Base-by-base conservation (phyloP, 1,140 invertebrate genomes). In the Listronotus oregonensis region DNA sequence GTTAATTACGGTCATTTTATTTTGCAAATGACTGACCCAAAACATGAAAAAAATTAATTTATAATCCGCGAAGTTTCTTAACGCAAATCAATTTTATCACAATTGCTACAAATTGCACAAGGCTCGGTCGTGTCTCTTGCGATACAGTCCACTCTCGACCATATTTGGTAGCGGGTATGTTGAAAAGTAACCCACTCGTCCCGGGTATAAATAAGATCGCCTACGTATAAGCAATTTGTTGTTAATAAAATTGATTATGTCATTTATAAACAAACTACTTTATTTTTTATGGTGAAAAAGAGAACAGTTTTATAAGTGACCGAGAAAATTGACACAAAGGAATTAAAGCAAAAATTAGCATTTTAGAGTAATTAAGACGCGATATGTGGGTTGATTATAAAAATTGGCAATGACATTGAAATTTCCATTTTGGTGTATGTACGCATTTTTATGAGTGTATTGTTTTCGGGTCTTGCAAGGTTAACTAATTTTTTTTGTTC, bases 121-220 rank as follows among this genome's bases (percentile, higher is more conserved):
- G 34, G 34, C 11, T 4, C 7, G 11, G 34, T 12, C 34, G 11
- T 1, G 34, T 37, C 34, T 37, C 21, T 27, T 27, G 5, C 21
- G 21, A 27, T 37, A 37, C 34, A 1, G 8, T 37, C 21, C 51
- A 54, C 12, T 54, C 54, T 32, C 21, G 34, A 12, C 58, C 46
- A 60, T 60, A 50, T 60, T 60, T 50, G 18, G 58, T 21, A 7
- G 18, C 5, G 40, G 37, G 58, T 50, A 51, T 60, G 49, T 60
- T 51, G 58, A 60, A 60, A 60, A 40, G 10, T 40, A 51, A 14
- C 58, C 58, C 58, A 60, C 58, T 60, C 58, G 39, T 34, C n/a
- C 10, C 10, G 10, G 34, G 8, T 37, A 37, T 37, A 37, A 37
- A 37, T 37, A 37, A 3, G 7, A 1, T 50, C 58, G 58, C 58